Evolutionary conservation across 2,113 vertebrate genomes (phyloP), one percentile per base, ranked within the genome.

Genomic region (Podarcis raffonei): DNA sequence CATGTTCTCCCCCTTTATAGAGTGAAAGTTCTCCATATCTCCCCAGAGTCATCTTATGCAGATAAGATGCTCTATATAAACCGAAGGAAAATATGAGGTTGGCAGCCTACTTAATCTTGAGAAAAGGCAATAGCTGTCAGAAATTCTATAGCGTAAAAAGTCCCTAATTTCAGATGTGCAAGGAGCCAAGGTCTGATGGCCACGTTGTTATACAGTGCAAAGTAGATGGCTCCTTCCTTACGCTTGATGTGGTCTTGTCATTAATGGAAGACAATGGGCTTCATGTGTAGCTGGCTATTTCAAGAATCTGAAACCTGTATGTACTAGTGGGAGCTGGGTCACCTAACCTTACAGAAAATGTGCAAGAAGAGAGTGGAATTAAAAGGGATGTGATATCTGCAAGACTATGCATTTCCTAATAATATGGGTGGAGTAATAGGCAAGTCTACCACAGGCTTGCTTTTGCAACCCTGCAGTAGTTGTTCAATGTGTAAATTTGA

Each of bases 21-120:
- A 95, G 85, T 88, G 93, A 91, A 90, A 95, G 91, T 85, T 90
- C 77, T 48, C 82, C 3, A 0, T 80, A 92, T 75, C 69, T 93
- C 85, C 92, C 85, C 30, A 81, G 62, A 32, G 66, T 83, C 15
- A 4, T 77, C 85, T 89, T 78, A 89, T 62, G 71, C 37, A 83
- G 86, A 83, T 83, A 57, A 78, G 88, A n/a, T 25, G 30, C 69
- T 92, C 91, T 77, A 92, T 37, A 81, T 3, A 68, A n/a, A 53
- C 16, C 12, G 86, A 11, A 85, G 25, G 90, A 93, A 84, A 90
- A 88, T 83, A 8, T 25, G 25, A 83, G 88, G 66, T 22, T 93
- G 86, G 9, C 35, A 82, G 66, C 81, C 57, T 77, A 8, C 59
- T 95, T 89, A 83, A 81, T 74, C 23, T 83, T n/a, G 32, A 85